Evolutionary conservation across 1,140 invertebrate species (phyloP).

Genomic region (Achroia grisella): DNA sequence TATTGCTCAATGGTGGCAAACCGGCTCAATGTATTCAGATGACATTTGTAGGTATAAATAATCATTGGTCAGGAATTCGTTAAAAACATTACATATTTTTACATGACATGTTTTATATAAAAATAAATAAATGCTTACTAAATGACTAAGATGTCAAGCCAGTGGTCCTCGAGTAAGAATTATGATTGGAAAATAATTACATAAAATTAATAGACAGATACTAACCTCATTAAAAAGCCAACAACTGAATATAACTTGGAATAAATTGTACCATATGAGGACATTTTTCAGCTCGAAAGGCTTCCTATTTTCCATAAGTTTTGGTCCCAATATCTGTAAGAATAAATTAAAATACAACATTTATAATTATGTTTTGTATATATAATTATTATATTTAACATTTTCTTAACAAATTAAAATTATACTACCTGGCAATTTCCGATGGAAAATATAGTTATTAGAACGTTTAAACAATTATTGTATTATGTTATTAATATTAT

Average conservation of each 20-base stretch:
- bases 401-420: no score
- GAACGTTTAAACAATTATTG: no score
- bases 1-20: no score
- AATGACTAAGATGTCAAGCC: not conserved
- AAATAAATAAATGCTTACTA: no score
- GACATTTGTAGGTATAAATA: no score
- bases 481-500: no score
- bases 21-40: no score
- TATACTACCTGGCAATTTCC: slow-evolving; percentile 20
- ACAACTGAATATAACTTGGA: slow-evolving; percentile 87
- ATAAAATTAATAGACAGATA: slow-evolving; percentile 11
- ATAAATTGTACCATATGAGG: slow-evolving; percentile 88
- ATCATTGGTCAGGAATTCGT: no score
- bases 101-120: no score
- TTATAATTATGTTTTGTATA: no score
- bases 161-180: not conserved
- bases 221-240: slow-evolving; percentile 90
- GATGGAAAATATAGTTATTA: slow-evolving; percentile 16
- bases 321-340: slow-evolving; percentile 81
- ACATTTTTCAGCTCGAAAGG: slow-evolving; percentile 86
- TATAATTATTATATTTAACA: no score
- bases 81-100: no score
- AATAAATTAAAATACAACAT: slow-evolving; percentile 1
- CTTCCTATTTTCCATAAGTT: slow-evolving; percentile 90
- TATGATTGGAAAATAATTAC: not conserved